Evolutionary conservation across 2,888 invertebrate genomes (phyloP).

Genomic region (Agrochola lychnidis): DNA sequence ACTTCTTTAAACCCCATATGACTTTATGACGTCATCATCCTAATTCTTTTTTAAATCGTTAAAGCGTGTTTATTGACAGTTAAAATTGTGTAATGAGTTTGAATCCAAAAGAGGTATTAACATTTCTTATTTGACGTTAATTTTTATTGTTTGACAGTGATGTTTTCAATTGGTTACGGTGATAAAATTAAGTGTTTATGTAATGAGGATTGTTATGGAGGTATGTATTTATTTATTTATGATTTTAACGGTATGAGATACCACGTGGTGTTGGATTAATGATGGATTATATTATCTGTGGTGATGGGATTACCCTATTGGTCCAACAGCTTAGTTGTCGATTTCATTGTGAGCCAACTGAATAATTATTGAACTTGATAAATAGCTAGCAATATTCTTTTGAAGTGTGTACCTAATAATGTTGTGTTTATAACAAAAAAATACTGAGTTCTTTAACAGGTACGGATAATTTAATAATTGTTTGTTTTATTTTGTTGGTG

Average conservation of each 20-base stretch:
- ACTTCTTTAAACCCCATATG: conserved; percentile 30
- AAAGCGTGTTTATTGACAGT: conserved; percentile 79
- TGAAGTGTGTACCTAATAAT: not conserved
- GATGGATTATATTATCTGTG: too few relatives aligned
- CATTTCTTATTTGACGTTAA: conserved; percentile 71
- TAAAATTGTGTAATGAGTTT: conserved; percentile 76
- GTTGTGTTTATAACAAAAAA: not conserved
- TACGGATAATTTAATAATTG: not conserved
- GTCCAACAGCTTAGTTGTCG: not conserved
- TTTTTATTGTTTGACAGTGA: conserved; percentile 66
- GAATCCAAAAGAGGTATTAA: conserved; percentile 68
- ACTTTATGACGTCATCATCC: conserved; percentile 70
- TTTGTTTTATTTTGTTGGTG: not conserved
- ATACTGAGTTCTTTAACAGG: not conserved
- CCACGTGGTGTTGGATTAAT: not conserved
- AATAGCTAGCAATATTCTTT: too few relatives aligned
- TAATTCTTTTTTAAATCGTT: conserved; percentile 69
- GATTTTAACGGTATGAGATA: conserved; percentile 5
- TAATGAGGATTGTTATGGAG: conserved; percentile 54
- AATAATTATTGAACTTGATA: not conserved
- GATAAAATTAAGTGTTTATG: conserved; percentile 67
- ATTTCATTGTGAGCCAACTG: not conserved
- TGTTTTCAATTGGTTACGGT: conserved; percentile 65
- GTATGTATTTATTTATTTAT: conserved; percentile 25
- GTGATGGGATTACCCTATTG: too few relatives aligned